Base-by-base conservation (phyloP, 2,113 vertebrate species). In the Cygnus buccinator region DNA sequence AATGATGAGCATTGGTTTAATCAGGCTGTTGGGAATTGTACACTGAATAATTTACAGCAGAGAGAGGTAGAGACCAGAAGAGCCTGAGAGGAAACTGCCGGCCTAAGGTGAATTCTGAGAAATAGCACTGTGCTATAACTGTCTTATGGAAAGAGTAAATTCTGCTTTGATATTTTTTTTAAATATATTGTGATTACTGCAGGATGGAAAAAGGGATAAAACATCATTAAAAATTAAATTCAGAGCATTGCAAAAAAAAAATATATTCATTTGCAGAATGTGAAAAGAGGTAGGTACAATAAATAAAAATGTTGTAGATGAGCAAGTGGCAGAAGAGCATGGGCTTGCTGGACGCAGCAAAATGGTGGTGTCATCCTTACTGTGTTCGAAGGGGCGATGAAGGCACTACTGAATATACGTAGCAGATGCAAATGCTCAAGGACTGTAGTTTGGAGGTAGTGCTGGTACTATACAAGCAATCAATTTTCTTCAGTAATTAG, bases 31-130 rank as follows among this genome's bases (percentile, higher is more conserved):
- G 74, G 95, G 80, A 93, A 63, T 26, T 23, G 16, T 70, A 78
- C 48, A 68, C 35, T 37, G 46, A 94, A 72, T 57, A 79, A 84
- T 66, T 87, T 70, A 82, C 22, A 57, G 52, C 44, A 35, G 29
- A 77, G 82, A 90, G 87, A 96, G 94, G 86, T 39, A 75, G 84
- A 78, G 61, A 84, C 74, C 90, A 41, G 68, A 68, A 89, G 50
- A 89, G 67, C 76, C 66, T 16, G 61, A 63, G 61, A 59, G 44
- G 68, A 93, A 89, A 88, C 71, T 48, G 89, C 52, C 39, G 39
- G 41, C 65, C 7, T 73, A 48, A 72, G 39, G 13, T 7, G 20
- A 35, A n/a, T 72, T 31, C 18, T 59, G 66, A 93, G 67, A 65
- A 65, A 81, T 4, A 67, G 44, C 16, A 50, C 39, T 68, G 5